Evolutionary conservation across 2,113 vertebrate species (phyloP), one percentile per base, ranked within the genome.

Genomic region (Hydrolagus affinis): DNA sequence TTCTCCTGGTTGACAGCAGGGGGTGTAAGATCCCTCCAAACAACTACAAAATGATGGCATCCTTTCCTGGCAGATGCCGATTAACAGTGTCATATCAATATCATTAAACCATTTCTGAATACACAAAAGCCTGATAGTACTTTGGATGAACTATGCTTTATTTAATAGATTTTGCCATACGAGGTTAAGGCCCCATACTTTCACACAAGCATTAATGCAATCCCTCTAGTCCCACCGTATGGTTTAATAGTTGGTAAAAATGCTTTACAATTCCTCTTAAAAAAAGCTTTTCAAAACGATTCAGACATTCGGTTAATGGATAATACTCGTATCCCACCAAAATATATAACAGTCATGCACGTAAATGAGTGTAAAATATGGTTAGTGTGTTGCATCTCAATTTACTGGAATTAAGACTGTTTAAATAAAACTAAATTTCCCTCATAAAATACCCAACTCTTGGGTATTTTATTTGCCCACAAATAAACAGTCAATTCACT

Each of bases 1-100:
- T 83, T n/a, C 60, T 30, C 78, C 17, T 25, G 19, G 19, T 60
- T 10, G 14, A 83, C 78, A 66, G 78, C 28, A 83, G 78, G 21
- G 78, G 78, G 78, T 66, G 78, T 62, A 83, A 83, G 78, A 83
- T 32, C 3, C 28, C 78, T 32, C 78, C 23, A 83, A 83, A 80
- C n/a, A 14, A n/a, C 44, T 6, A 44, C 44, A 11, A 30, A 44
- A 56, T 3, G 1, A 19, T 1, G 1, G 25, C 17, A 56, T 17
- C 44, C 0, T 2, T 32, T 62, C 14, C 32, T 44, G 32, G 30
- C 44, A 44, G 44, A 3, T 44, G 44, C 44, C 32, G 73, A 75
- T 3, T 28, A 64, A 62, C 11, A n/a, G 21, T 80, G 15, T 7
- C 56, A 12, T 25, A 17, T 11, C 74, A 80, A 44, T 4, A 17